Base-by-base conservation (phyloP, 1,140 invertebrate species). In the Achroia grisella region DNA sequence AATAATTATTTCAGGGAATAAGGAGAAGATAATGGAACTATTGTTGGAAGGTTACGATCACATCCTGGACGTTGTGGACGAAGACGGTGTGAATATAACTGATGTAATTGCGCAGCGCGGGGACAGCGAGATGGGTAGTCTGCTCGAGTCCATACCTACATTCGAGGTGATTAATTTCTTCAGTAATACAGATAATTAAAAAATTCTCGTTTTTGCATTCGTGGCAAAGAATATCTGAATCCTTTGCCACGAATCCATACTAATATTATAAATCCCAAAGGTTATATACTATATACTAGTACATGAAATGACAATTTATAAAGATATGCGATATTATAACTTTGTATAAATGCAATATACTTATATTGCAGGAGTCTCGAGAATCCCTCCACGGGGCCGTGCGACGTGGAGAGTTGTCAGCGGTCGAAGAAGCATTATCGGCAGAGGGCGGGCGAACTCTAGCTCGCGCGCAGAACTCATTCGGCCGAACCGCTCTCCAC, bases 41-140 rank as follows among this genome's bases (percentile, higher is more conserved):
- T 62, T 95, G 2, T 58, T 95, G 10, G 93, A 95, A 84, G 95
- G 95, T 1, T 97, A 96, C 64, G 93, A 96, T 68, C 94, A 95
- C 55, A 92, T 97, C 29, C 67, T 94, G n/a, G 94, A 95, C 56
- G 86, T 94, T 0, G 85, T 89, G 10, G 93, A 95, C 52, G 90
- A 90, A 15, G 89, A 88, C 4, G 89, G 89, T 0, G 85, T 88
- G 1, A 85, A 89, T 11, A 93, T 96, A 45, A 69, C 91, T 0
- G 90, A 94, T 31, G 88, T 93, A 8, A 88, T 91, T 0, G 76
- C 87, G 0, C 88, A 91, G 48, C 87, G 91, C 30, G 88, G 90
- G 11, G 89, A 92, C 36, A 82, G 89, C 1, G 87, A 90, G 8
- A 91, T 91, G 10, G 87, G 89, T 0, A 87, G 89, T 12, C 92